Evolutionary conservation across 2,797 vertebrate genomes (phyloP).

Genomic region (Acanthopagrus latus): DNA sequence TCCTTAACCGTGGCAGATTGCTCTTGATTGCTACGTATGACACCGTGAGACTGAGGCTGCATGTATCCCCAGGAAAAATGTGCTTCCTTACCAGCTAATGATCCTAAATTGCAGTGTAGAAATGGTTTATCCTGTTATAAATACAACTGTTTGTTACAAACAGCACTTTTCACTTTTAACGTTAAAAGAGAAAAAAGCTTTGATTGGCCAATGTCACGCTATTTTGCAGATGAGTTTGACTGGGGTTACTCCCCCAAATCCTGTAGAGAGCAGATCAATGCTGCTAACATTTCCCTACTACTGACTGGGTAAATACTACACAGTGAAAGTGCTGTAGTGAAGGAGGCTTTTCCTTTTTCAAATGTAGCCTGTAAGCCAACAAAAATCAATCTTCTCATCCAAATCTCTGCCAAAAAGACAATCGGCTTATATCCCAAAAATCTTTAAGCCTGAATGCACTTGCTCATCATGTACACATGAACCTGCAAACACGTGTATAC

Average conservation of each 20-base stretch:
- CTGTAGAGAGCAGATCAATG: not conserved
- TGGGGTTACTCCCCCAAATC: not conserved
- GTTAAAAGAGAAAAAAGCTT: not conserved
- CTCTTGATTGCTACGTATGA: not conserved
- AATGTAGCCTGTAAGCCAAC: not conserved
- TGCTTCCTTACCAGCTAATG: not conserved
- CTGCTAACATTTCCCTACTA: not conserved
- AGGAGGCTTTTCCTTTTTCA: not conserved
- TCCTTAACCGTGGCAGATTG: not conserved
- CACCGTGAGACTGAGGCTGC: too few relatives aligned
- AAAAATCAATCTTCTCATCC: not conserved
- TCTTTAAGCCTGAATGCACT: not conserved
- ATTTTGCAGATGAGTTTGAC: not conserved
- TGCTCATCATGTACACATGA: not conserved
- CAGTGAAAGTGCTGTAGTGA: not conserved
- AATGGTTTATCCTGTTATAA: not conserved
- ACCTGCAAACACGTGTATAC: conserved; percentile 1
- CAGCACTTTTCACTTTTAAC: not conserved
- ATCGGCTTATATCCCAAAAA: not conserved
- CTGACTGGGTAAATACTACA: not conserved
- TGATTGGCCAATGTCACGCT: not conserved
- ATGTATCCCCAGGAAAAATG: not conserved
- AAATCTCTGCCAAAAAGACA: not conserved
- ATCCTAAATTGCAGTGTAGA: not conserved
- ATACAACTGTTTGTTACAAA: not conserved